Base-by-base conservation (phyloP, 1,140 invertebrate species). In the Argopecten irradians region DNA sequence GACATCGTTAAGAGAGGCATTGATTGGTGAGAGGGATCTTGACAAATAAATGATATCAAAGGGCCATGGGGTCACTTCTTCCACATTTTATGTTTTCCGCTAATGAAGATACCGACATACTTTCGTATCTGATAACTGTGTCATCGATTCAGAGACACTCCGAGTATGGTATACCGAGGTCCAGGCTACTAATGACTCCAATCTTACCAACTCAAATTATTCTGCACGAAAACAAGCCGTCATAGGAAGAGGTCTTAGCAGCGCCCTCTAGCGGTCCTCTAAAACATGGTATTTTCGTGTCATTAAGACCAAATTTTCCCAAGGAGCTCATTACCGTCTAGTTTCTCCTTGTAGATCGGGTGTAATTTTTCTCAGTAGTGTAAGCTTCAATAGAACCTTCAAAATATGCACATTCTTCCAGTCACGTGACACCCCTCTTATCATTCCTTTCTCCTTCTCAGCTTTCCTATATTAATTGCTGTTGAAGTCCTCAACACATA, bases 161-260 rank as follows among this genome's bases (percentile, higher is more conserved):
- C 5, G 28, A 28, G 55, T 71, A 71, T 71, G 55, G 22, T 71
- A 28, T 71, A 71, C 22, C 55, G 28, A 3, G 5, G 55, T 28
- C 22, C 1, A 28, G 22, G n/a, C 55, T 71, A n/a, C 55, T 71
- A 71, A 71, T 71, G 55, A 71, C 55, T 71, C 55, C 55, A 71
- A 71, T 71, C 55, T 71, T 28, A 71, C 55, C 55, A 71, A 71
- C 55, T 71, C 55, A 71, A 71, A 71, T 71, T 71, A 71, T 71
- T 71, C 55, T 71, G 16, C 55, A 71, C 55, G 55, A 71, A 71
- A 71, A 71, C 55, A 71, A 16, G 22, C 36, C 55, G 55, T n/a
- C 22, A 71, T 71, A 71, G 55, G 55, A 71, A 71, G 55, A 71
- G 55, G 55, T 71, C 55, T 71, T 71, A n/a, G 1, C n/a, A 71